Evolutionary conservation across 2,888 invertebrate species (phyloP).

Genomic region (Incurvaria masculella): DNA sequence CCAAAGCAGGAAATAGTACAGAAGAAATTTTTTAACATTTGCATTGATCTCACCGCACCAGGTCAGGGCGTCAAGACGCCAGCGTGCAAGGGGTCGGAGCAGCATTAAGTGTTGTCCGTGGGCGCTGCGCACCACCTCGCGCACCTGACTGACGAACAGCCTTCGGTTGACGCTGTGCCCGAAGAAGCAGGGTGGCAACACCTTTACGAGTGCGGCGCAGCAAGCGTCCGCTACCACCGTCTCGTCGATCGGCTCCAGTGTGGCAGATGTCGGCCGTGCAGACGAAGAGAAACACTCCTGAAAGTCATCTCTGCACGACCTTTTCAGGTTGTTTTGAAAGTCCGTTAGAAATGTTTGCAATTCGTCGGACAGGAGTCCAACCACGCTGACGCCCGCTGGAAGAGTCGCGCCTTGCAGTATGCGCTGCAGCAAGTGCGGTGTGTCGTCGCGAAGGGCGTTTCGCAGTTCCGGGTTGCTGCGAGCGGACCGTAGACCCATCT

Average conservation of each 20-base stretch:
- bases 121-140: constrained; percentile 34
- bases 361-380: constrained; percentile 19
- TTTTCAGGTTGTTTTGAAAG: constrained; percentile 27
- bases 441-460: constrained; percentile 23
- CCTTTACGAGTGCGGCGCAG: constrained; percentile 26
- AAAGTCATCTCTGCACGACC: constrained; percentile 30
- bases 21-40: constrained; percentile 17
- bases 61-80: constrained; percentile 27
- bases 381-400: constrained; percentile 20
- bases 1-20: constrained; percentile 29
- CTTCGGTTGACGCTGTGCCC: constrained; percentile 33
- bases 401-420: constrained; percentile 24
- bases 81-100: constrained; percentile 25
- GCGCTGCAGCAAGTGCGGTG: constrained; percentile 18
- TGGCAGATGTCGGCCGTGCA: constrained; percentile 10
- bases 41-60: constrained; percentile 25
- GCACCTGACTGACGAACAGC: constrained; percentile 29
- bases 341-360: constrained; percentile 21
- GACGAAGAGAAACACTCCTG: constrained; percentile 24
- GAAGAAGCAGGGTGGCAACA: constrained; percentile 33
- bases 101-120: constrained; percentile 34
- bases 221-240: constrained; percentile 26
- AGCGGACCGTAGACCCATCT: constrained; percentile 40
- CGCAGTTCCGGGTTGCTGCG: constrained; percentile 29
- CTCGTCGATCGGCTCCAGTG: constrained; percentile 27